Evolutionary conservation across 2,888 invertebrate species (phyloP).

Genomic region (Trissolcus japonicus): DNA sequence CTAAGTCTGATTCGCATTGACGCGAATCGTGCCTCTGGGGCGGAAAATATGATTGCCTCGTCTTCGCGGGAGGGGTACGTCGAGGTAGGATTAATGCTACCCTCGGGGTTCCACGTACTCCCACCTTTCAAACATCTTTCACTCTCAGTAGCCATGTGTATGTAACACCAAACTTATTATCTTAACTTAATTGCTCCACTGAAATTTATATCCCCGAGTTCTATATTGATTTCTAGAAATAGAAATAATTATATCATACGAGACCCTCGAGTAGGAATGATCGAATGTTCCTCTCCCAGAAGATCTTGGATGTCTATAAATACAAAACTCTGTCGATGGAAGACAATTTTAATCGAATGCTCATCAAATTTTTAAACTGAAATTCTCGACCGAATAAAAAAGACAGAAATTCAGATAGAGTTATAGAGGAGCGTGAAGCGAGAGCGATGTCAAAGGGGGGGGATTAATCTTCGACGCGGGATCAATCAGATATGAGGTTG

Average conservation of each 20-base stretch:
- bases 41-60: conserved; percentile 76
- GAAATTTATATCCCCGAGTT: conserved; percentile 37
- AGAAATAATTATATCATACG: conserved; percentile 17
- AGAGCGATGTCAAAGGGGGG: conserved; percentile 5
- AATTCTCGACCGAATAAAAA: no score
- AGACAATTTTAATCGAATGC: neutral
- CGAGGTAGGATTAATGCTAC: conserved; percentile 74
- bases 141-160: conserved; percentile 33
- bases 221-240: conserved; percentile 42
- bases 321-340: neutral
- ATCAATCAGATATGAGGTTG: conserved; percentile 45
- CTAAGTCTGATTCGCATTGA: conserved; percentile 76
- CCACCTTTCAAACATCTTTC: conserved; percentile 55
- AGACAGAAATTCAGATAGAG: neutral
- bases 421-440: conserved; percentile 11
- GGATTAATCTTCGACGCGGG: conserved; percentile 29
- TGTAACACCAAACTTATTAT: conserved; percentile 44
- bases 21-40: conserved; percentile 75
- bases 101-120: conserved; percentile 71
- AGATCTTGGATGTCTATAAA: no score
- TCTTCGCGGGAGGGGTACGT: conserved; percentile 65
- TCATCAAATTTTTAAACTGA: no score
- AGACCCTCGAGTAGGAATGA: no score
- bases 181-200: conserved; percentile 51
- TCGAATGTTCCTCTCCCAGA: no score